Percentiles rank a stretch among this genome's conserved stretches.
Evolutionary conservation across 2,113 vertebrate genomes (phyloP).

Genomic region (Stercorarius parasiticus): DNA sequence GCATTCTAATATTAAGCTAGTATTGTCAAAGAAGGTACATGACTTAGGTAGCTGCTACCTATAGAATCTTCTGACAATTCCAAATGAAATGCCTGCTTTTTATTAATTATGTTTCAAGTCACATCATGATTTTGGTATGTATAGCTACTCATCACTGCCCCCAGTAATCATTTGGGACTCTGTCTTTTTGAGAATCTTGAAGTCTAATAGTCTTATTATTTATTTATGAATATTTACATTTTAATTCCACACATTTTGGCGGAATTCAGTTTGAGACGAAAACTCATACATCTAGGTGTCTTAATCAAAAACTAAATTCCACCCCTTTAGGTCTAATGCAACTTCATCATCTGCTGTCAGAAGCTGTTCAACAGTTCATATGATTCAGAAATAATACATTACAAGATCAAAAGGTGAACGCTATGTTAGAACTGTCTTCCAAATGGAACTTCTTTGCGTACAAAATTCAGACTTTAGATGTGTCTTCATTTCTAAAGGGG

Average conservation of each 20-base stretch:
- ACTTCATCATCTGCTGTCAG: slow-evolving; percentile 43
- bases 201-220: slow-evolving; percentile 28
- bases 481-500: slow-evolving; percentile 25
- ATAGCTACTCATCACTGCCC: not conserved
- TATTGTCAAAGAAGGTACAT: not conserved
- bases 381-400: slow-evolving; percentile 70
- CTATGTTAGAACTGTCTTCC: slow-evolving; percentile 18
- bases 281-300: not conserved
- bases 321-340: not conserved
- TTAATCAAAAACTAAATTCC: slow-evolving; percentile 15
- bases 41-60: not conserved
- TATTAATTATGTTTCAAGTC: slow-evolving; percentile 4
- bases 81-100: slow-evolving; percentile 8
- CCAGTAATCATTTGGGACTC: not conserved
- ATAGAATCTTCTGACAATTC: not conserved
- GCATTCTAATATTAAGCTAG: not conserved
- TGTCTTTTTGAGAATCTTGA: slow-evolving; percentile 20
- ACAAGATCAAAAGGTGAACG: slow-evolving; percentile 66
- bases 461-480: slow-evolving; percentile 45
- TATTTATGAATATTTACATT: slow-evolving; percentile 35
- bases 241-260: slow-evolving; percentile 40
- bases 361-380: slow-evolving; percentile 63
- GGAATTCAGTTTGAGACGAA: accelerated
- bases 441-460: slow-evolving; percentile 39
- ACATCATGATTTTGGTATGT: not conserved